These are phyloP conservation scores for Leptinotarsa peninsularis DNA, from an alignment of 2,888 invertebrate species.

Conservation along the genomic window DNA sequence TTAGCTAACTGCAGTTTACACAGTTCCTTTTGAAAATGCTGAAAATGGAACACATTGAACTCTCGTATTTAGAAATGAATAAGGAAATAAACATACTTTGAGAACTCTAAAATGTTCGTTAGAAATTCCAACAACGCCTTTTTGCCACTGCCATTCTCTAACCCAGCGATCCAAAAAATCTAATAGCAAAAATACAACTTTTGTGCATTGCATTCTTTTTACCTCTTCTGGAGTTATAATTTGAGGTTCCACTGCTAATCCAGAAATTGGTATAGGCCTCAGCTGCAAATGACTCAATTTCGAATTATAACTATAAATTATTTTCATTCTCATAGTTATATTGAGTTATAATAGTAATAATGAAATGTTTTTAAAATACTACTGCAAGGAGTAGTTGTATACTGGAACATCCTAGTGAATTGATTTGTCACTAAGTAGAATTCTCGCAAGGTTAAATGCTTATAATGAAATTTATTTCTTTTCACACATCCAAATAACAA, in stretches of 20 bases:
- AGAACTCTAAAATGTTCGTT: constrained; percentile 55
- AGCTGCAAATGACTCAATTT: constrained; percentile 43
- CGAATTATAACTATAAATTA: neutral
- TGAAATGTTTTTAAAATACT: neutral
- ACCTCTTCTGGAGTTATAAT: constrained; percentile 52
- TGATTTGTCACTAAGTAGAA: no score
- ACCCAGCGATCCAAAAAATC: constrained; percentile 84
- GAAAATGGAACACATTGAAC: constrained; percentile 16
- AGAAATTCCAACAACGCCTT: constrained; percentile 52
- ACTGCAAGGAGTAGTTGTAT: no score
- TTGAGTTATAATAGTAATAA: neutral
- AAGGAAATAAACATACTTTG: constrained; percentile 25
- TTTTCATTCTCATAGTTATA: neutral
- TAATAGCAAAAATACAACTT: constrained; percentile 77
- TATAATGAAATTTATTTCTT: no score
- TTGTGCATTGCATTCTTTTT: constrained; percentile 72
- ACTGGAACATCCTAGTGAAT: no score
- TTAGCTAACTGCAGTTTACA: constrained; percentile 77
- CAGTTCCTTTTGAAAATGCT: constrained; percentile 57
- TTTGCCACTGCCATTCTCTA: constrained; percentile 71
- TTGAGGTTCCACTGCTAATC: constrained; percentile 40
- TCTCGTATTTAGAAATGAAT: no score
- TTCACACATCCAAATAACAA: no score
- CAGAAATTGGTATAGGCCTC: constrained; percentile 50
- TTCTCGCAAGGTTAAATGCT: no score